These are phyloP conservation scores for Pipra filicauda DNA, from an alignment of 2,113 vertebrate genomes.

Conservation along the genomic window DNA sequence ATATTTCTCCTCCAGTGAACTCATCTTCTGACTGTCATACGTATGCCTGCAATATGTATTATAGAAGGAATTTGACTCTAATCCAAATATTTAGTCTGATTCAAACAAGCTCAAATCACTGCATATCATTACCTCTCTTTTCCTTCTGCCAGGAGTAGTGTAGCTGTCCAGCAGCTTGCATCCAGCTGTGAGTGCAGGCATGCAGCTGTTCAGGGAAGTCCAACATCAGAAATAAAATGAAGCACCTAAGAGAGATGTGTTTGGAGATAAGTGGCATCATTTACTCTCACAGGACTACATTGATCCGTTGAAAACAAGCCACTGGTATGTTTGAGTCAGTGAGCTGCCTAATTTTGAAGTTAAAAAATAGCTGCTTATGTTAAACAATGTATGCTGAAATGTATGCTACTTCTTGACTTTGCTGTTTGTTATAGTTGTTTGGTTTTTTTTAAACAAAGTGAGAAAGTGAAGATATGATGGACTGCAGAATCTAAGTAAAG, in stretches of 20 bases:
- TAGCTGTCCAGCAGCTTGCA: slow-evolving; percentile 32
- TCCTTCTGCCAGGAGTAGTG: neutral
- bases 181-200: slow-evolving; percentile 21
- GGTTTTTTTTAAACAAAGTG: neutral
- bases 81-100: slow-evolving; percentile 69
- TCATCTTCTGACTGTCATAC: neutral
- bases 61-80: slow-evolving; percentile 16
- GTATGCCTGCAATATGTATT: slow-evolving; percentile 25
- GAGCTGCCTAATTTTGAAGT: neutral
- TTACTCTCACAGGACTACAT: neutral
- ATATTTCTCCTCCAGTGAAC: neutral
- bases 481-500: neutral
- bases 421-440: neutral
- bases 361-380: neutral
- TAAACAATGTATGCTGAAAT: neutral
- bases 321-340: neutral
- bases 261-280: neutral
- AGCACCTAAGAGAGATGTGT: neutral
- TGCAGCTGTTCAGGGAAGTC: neutral
- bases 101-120: neutral
- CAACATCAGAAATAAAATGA: neutral
- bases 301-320: neutral
- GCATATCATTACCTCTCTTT: slow-evolving; percentile 29
- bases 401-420: neutral
- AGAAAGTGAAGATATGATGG: neutral